A percentile compares a stretch with the other conserved stretches of the same genome.
These are phyloP conservation scores for Campoplex capitator DNA, from an alignment of 2,888 invertebrate species.

Conservation along the genomic window DNA sequence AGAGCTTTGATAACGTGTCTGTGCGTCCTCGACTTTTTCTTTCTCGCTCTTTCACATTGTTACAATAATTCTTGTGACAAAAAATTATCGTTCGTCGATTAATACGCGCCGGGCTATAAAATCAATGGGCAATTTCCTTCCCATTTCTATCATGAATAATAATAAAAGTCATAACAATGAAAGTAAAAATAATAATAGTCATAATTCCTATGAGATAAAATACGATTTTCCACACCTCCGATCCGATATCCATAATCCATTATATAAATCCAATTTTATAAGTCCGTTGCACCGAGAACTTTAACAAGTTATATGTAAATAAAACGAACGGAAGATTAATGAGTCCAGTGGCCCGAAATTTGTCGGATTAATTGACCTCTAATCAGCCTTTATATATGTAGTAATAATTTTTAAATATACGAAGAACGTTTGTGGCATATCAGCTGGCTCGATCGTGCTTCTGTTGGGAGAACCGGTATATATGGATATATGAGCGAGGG, in stretches of 20 bases:
- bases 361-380: not conserved
- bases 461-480: not conserved
- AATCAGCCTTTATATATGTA: not conserved
- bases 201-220: not conserved
- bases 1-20: conserved; percentile 30
- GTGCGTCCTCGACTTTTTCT: conserved; percentile 1
- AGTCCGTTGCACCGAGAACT: conserved; percentile 14
- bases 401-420: not conserved
- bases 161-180: too few species aligned
- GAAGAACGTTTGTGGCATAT: not conserved
- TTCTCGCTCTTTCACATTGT: conserved; percentile 1
- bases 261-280: conserved; percentile 39
- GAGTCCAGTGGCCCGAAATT: not conserved
- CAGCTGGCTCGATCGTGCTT: not conserved
- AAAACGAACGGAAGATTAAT: not conserved
- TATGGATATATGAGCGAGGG: not conserved
- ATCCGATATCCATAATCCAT: conserved; percentile 13
- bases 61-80: not conserved
- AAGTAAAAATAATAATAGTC: too few species aligned
- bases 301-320: not conserved
- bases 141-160: not conserved
- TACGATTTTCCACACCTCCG: not conserved
- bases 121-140: conserved; percentile 4
- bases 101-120: not conserved
- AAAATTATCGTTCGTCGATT: not conserved